phyloP scores from a whole-genome alignment of 2,888 invertebrate species.

The Heteromyza rotundicornis region DNA sequence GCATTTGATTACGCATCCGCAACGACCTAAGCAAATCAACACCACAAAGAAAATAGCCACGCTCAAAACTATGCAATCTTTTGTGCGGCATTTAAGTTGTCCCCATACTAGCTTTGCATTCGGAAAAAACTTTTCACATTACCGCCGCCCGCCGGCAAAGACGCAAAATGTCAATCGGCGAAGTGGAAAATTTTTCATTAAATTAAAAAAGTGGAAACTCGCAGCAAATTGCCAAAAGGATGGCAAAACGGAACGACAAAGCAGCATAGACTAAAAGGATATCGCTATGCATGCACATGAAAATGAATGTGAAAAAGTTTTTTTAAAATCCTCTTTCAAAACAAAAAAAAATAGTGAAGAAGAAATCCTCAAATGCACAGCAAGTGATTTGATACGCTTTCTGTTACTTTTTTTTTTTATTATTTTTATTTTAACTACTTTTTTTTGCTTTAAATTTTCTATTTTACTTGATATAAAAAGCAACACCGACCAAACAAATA shows the following conservation, averaged over 20 bases:
- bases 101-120: too few relatives aligned
- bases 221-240: conserved; percentile 15
- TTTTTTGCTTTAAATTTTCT: neutral
- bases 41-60: neutral
- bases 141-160: conserved; percentile 13
- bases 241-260: neutral
- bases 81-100: neutral
- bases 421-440: neutral
- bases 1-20: neutral
- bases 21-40: neutral
- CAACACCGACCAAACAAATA: conserved; percentile 47
- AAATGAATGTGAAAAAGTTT: conserved; percentile 21
- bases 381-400: conserved; percentile 30
- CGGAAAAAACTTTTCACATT: neutral
- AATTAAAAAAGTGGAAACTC: conserved; percentile 50
- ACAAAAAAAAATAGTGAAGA: neutral
- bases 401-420: conserved; percentile 1
- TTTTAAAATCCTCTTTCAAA: neutral
- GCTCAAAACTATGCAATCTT: conserved; percentile 2
- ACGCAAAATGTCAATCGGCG: conserved; percentile 58
- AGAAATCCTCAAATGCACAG: neutral
- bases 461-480: conserved; percentile 18
- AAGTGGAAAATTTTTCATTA: conserved; percentile 63
- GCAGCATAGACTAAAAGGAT: neutral
- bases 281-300: conserved; percentile 9